These are phyloP conservation scores for Agriotes lineatus DNA, from an alignment of 2,888 invertebrate species.

Conservation along the genomic window DNA sequence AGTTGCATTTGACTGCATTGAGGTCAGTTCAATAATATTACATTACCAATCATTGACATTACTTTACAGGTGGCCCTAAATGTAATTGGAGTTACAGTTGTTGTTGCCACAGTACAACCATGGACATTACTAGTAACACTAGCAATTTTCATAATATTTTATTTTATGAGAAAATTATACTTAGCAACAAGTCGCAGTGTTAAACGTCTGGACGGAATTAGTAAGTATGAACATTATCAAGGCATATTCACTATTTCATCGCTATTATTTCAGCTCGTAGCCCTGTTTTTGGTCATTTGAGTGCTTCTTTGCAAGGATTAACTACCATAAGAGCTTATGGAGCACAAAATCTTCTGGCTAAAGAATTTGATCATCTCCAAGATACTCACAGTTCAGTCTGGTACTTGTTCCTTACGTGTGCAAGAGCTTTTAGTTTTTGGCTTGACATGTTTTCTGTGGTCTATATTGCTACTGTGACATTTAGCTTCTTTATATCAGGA, in stretches of 20 bases:
- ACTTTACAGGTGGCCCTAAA: slow-evolving; percentile 71
- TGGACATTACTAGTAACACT: slow-evolving; percentile 77
- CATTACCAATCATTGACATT: slow-evolving; percentile 58
- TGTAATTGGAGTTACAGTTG: slow-evolving; percentile 78
- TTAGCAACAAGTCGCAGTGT: slow-evolving; percentile 81
- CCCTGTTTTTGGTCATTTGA: slow-evolving; percentile 80
- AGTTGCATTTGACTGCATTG: slow-evolving; percentile 68
- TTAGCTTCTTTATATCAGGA: slow-evolving; percentile 73
- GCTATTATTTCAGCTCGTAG: slow-evolving; percentile 82
- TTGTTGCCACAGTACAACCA: slow-evolving; percentile 79
- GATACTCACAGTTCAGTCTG: slow-evolving; percentile 75
- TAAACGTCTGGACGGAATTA: slow-evolving; percentile 78
- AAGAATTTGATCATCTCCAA: slow-evolving; percentile 72
- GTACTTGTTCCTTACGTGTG: slow-evolving; percentile 73
- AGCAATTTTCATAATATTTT: slow-evolving; percentile 74
- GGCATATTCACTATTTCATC: slow-evolving; percentile 76
- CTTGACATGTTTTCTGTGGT: slow-evolving; percentile 78
- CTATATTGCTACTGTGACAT: slow-evolving; percentile 75
- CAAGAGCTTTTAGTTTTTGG: slow-evolving; percentile 80
- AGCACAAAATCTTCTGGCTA: slow-evolving; percentile 71
- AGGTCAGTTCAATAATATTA: slow-evolving; percentile 55
- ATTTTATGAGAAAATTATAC: slow-evolving; percentile 76
- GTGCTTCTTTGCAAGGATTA: slow-evolving; percentile 76
- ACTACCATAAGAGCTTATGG: slow-evolving; percentile 77
- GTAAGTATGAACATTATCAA: slow-evolving; percentile 68